These are phyloP conservation scores for Diarsia brunnea DNA, from an alignment of 2,888 invertebrate genomes.

Conservation along the genomic window DNA sequence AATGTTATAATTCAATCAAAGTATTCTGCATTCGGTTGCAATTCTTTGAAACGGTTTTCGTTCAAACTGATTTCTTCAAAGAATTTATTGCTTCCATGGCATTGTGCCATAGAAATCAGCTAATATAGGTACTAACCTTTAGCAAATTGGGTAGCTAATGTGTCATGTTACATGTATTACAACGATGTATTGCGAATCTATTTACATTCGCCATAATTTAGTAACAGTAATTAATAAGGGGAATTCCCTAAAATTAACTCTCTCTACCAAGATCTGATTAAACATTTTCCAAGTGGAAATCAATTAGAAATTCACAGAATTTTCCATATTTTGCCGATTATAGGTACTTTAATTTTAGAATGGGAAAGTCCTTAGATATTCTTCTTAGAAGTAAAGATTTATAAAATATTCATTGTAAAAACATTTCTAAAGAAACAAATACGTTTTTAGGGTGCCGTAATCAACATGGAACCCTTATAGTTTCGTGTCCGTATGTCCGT, in stretches of 20 bases:
- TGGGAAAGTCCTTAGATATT: too few relatives aligned
- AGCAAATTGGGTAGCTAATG: too few relatives aligned
- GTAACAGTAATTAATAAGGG: too few relatives aligned
- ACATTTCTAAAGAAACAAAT: too few relatives aligned
- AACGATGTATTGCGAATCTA: neutral
- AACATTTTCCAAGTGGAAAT: neutral
- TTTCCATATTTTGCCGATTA: neutral
- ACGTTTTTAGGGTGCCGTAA: too few relatives aligned
- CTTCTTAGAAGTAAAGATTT: neutral
- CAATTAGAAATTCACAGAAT: neutral
- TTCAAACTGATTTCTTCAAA: constrained; percentile 11
- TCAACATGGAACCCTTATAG: too few relatives aligned
- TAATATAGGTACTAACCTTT: neutral
- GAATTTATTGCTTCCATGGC: neutral
- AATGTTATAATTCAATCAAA: constrained; percentile 55
- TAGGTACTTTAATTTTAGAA: neutral
- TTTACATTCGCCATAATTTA: neutral
- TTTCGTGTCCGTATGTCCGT: too few relatives aligned
- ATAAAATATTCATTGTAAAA: neutral
- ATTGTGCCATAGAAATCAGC: neutral
- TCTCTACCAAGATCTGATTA: neutral
- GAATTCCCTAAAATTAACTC: neutral
- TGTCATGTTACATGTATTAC: too few relatives aligned
- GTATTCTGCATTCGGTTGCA: constrained; percentile 38
- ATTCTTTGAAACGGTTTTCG: constrained; percentile 33